Conservation (phyloP, 2,888 invertebrate species). For the Tryphoninae sp. region DNA sequence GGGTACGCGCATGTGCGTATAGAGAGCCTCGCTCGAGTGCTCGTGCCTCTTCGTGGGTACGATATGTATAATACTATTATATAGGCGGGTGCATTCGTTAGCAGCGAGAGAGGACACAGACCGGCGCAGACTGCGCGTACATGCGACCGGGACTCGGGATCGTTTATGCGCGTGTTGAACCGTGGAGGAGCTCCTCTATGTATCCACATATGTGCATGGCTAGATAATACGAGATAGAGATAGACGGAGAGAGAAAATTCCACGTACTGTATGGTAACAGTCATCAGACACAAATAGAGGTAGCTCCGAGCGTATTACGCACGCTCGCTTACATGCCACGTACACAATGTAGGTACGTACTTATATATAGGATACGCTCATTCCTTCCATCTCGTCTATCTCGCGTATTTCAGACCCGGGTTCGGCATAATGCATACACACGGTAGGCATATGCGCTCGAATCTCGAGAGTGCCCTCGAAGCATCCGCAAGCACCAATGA, state of each 20-base stretch:
- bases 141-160: background rate
- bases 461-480: slow-evolving; percentile 26
- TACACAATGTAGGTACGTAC: slow-evolving; percentile 6
- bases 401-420: background rate
- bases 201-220: background rate
- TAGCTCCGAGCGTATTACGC: slow-evolving; percentile 48
- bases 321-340: slow-evolving; percentile 36
- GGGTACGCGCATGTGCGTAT: background rate
- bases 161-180: slow-evolving; percentile 52
- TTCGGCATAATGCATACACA: background rate
- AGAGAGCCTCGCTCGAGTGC: background rate
- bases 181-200: slow-evolving; percentile 28
- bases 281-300: slow-evolving; percentile 52
- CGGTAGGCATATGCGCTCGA: slow-evolving; percentile 5
- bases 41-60: background rate
- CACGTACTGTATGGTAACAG: slow-evolving; percentile 34
- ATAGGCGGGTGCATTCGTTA: background rate
- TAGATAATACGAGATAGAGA: slow-evolving; percentile 1
- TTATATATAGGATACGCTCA: background rate
- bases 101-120: slow-evolving; percentile 25
- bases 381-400: background rate
- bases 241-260: background rate
- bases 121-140: slow-evolving; percentile 4
- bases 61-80: slow-evolving; percentile 22
- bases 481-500: slow-evolving; percentile 1